Evolutionary conservation across 2,113 vertebrate genomes (phyloP), one percentile per base, ranked within the genome.

Genomic region (Hyperopisus bebe): DNA sequence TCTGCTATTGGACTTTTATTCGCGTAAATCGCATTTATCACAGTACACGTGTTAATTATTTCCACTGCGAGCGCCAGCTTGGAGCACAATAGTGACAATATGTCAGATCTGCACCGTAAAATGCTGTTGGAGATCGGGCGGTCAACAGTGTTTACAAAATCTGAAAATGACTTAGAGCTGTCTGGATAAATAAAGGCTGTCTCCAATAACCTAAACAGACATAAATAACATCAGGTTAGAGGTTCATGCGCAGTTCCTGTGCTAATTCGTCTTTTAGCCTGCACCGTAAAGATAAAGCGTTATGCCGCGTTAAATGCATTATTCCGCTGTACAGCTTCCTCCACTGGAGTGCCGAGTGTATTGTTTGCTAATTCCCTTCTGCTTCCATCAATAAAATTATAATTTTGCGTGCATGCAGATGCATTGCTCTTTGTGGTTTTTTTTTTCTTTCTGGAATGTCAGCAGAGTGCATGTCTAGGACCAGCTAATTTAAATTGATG

Each of bases 191-290:
- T 86, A 62, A 86, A 86, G 46, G 66, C 53, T 74, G 88, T 44
- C 90, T 86, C 46, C 48, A 47, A 46, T 90, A 89, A 89, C 85
- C 88, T 66, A 89, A 44, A 44, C 51, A 42, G 46, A 27, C 47
- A 89, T 89, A 89, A 89, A 86, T 90, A 90, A 90, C 80, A 86
- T 48, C 35, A 48, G 58, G 58, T 51, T 53, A 86, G 77, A 47
- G 82, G 44, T 82, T 31, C 39, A 46, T 24, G 42, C 42, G 9
- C 48, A 15, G 51, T 48, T 87, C 88, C 88, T 86, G 50, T 90
- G 85, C 89, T 91, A 90, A 92, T 92, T 91, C 88, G 86, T 92
- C 89, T 90, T 92, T 91, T 91, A 90, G 89, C 55, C 91, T 90
- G 90, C 42, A 66, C 55, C 85, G 80, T 74, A 87, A 90, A 90